Evolutionary conservation across 2,888 invertebrate genomes (phyloP).

Genomic region (Tiliacea citrago): DNA sequence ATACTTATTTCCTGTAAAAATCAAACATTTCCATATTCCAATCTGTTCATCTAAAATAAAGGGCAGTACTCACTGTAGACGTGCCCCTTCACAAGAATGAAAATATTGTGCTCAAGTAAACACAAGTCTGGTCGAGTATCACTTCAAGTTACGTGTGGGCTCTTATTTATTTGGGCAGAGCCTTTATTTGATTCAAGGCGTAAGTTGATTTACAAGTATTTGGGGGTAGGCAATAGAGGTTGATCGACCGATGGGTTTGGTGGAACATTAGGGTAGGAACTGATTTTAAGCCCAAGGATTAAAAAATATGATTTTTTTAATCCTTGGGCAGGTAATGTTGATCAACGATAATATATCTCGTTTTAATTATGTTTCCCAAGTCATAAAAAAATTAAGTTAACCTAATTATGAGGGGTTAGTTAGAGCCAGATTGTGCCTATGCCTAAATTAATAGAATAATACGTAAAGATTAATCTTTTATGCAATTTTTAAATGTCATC

Average conservation of each 20-base stretch:
- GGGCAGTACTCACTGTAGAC: slow-evolving; percentile 13
- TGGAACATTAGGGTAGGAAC: neutral
- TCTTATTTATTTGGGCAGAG: slow-evolving; percentile 53
- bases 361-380: too few relatives aligned
- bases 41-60: slow-evolving; percentile 49
- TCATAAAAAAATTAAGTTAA: too few relatives aligned
- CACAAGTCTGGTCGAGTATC: slow-evolving; percentile 42
- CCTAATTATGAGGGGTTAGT: too few relatives aligned
- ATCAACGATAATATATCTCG: too few relatives aligned
- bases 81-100: slow-evolving; percentile 31
- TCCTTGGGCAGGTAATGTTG: too few relatives aligned
- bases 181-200: slow-evolving; percentile 57
- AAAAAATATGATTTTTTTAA: too few relatives aligned
- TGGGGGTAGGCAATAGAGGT: slow-evolving; percentile 10
- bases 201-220: slow-evolving; percentile 52
- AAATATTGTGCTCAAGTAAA: slow-evolving; percentile 57
- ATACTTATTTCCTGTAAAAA: neutral
- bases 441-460: too few relatives aligned
- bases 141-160: slow-evolving; percentile 46
- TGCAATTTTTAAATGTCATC: too few relatives aligned
- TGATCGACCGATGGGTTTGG: slow-evolving; percentile 19
- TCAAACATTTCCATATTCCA: slow-evolving; percentile 8
- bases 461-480: too few relatives aligned
- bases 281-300: too few relatives aligned
- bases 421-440: too few relatives aligned